These are phyloP conservation scores for Nycticryphes semicollaris DNA, from an alignment of 2,113 vertebrate species.

Conservation along the genomic window DNA sequence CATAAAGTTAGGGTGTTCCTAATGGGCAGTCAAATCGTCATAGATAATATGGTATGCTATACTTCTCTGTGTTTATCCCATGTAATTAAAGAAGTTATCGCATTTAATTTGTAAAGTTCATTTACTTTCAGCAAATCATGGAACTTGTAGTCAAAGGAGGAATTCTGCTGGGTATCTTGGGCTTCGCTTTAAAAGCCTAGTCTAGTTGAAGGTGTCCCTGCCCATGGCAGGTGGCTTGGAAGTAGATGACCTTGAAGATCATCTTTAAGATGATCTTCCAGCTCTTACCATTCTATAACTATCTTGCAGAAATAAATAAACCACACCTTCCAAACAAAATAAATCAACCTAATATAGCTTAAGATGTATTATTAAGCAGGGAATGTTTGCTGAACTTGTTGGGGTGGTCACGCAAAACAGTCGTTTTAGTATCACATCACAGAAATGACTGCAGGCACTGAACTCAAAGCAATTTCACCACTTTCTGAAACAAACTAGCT, in stretches of 20 bases:
- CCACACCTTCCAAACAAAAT: neutral
- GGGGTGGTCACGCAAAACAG: neutral
- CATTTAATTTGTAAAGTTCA: neutral
- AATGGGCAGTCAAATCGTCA: neutral
- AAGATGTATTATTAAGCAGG: neutral
- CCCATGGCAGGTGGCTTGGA: neutral
- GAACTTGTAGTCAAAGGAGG: neutral
- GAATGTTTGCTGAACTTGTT: neutral
- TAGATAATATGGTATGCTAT: neutral
- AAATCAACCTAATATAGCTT: neutral
- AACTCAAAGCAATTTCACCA: neutral
- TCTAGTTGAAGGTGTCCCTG: neutral
- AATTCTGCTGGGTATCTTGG: neutral
- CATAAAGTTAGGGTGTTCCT: neutral
- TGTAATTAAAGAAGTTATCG: neutral
- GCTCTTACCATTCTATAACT: neutral
- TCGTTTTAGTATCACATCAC: neutral
- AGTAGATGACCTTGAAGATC: neutral
- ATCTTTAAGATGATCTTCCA: neutral
- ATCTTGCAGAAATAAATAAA: neutral
- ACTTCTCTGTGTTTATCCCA: neutral
- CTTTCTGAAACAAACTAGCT: neutral
- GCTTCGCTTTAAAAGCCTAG: neutral
- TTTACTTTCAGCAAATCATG: neutral
- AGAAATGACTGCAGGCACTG: neutral